Conservation (phyloP, 2,113 vertebrate species). For the Oncorhynchus clarkii region DNA sequence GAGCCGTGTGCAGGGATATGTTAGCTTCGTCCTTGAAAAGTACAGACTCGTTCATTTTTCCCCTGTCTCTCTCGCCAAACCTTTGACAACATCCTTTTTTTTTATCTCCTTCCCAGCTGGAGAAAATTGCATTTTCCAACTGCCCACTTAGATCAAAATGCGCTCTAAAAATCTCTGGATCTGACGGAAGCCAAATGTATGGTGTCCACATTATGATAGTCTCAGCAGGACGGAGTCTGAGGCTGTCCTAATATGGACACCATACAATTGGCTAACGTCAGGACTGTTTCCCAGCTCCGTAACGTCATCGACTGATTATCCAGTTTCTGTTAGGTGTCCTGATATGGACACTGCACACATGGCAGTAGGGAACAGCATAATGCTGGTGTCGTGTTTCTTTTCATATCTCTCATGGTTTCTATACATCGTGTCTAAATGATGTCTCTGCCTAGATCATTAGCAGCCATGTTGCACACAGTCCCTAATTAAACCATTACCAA, state of each 20-base stretch:
- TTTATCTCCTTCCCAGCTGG: constrained; percentile 20
- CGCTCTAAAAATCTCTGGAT: neutral
- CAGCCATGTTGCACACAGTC: neutral
- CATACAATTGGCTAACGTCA: too few relatives aligned
- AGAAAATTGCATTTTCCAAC: constrained; percentile 4
- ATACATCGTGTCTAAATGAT: neutral
- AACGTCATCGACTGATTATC: too few relatives aligned
- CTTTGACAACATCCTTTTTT: constrained; percentile 28
- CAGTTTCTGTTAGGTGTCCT: too few relatives aligned
- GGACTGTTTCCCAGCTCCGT: too few relatives aligned
- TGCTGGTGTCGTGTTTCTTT: neutral
- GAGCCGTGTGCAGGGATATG: neutral
- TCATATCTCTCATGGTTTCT: neutral
- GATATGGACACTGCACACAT: neutral
- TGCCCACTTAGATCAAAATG: constrained; percentile 9
- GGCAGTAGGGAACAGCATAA: neutral
- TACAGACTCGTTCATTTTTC: neutral
- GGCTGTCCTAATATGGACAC: too few relatives aligned
- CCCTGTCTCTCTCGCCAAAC: neutral
- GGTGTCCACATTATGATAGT: too few relatives aligned
- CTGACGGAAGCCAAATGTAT: neutral
- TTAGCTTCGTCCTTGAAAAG: constrained; percentile 20
- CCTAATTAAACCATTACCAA: neutral
- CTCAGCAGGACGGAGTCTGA: too few relatives aligned
- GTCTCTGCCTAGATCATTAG: neutral